These are phyloP conservation scores for Lissocephala sabroskyi DNA, from an alignment of 2,888 invertebrate genomes.

Conservation along the genomic window DNA sequence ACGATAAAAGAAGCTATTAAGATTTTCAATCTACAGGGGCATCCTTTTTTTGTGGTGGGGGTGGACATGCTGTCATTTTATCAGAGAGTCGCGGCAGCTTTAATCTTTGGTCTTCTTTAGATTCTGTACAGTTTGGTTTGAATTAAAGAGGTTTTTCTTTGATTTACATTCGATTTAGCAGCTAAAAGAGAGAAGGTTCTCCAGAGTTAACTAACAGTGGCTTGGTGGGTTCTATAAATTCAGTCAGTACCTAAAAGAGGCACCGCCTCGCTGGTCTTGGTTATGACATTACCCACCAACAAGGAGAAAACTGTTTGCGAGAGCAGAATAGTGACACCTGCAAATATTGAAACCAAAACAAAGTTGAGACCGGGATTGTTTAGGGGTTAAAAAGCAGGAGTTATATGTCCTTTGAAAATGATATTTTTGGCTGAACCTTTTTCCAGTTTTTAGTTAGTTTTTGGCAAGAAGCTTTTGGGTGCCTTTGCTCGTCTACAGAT, in stretches of 20 bases:
- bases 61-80: no score
- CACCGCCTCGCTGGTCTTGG: constrained; percentile 99
- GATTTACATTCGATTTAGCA: constrained; percentile 31
- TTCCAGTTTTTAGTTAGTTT: no score
- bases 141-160: no score
- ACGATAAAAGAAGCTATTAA: constrained; percentile 42
- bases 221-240: no score
- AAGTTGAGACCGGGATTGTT: no score
- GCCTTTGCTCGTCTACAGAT: no score
- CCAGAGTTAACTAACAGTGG: constrained; percentile 6
- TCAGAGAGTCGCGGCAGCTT: not conserved
- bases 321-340: constrained; percentile 99
- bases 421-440: no score
- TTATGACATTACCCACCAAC: constrained; percentile 99
- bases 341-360: constrained; percentile 78
- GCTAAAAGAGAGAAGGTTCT: constrained; percentile 51
- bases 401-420: no score
- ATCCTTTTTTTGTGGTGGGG: constrained; percentile 5
- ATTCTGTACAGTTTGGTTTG: constrained; percentile 41
- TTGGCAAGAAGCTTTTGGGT: no score
- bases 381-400: no score
- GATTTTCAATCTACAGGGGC: constrained; percentile 2
- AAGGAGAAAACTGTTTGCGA: constrained; percentile 99
- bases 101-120: constrained; percentile 1
- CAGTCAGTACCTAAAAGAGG: constrained; percentile 91